Evolutionary conservation across 2,888 invertebrate genomes (phyloP).

Genomic region (Harmothoe impar): DNA sequence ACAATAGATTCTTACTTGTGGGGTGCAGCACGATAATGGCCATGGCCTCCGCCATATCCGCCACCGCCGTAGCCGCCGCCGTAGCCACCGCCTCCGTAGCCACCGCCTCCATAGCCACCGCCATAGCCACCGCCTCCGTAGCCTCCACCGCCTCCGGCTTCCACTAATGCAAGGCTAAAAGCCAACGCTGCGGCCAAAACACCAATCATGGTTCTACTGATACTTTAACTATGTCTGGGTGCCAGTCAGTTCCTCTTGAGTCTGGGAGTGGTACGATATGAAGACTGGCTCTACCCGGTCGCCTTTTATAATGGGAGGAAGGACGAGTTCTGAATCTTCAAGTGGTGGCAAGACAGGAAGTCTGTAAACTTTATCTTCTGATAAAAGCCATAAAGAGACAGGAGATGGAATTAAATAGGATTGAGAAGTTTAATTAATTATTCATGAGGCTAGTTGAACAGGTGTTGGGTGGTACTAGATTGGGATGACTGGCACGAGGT

Average conservation of each 20-base stretch:
- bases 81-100: background rate
- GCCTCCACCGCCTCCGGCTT: background rate
- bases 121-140: background rate
- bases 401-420: background rate
- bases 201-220: background rate
- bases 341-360: background rate
- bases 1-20: conserved; percentile 17
- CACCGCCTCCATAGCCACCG: background rate
- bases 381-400: background rate
- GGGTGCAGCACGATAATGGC: background rate
- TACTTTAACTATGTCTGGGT: background rate
- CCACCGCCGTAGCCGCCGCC: background rate
- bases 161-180: background rate
- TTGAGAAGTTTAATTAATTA: too few relatives aligned
- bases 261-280: too few relatives aligned
- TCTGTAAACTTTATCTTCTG: background rate
- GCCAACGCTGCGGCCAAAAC: background rate
- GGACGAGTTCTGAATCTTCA: background rate
- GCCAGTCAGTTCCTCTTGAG: background rate
- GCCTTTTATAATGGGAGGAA: background rate
- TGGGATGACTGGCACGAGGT: too few relatives aligned
- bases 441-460: too few relatives aligned
- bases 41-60: too few relatives aligned
- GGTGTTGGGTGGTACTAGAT: too few relatives aligned
- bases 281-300: background rate